Evolutionary conservation across 2,113 vertebrate species (phyloP).

Genomic region (Podarcis raffonei): DNA sequence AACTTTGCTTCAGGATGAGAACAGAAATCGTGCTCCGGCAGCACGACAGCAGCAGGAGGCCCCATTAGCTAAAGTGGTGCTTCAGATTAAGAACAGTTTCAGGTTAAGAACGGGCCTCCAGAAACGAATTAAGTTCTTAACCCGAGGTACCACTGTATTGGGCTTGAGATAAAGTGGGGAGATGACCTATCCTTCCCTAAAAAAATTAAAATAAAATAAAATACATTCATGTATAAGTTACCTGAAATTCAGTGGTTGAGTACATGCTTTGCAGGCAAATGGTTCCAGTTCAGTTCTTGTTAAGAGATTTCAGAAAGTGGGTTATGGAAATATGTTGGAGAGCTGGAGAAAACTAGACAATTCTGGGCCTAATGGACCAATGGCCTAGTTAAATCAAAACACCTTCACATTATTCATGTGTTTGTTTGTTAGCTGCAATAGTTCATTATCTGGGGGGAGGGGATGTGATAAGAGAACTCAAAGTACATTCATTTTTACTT

Average conservation of each 20-base stretch:
- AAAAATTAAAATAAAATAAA: too few species aligned
- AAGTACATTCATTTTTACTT: constrained; percentile 21
- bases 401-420: neutral
- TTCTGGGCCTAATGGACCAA: neutral
- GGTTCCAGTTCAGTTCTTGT: neutral
- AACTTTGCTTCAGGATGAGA: too few species aligned
- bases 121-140: too few species aligned
- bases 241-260: neutral
- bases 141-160: too few species aligned
- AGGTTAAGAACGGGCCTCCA: too few species aligned
- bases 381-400: neutral
- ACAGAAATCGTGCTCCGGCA: too few species aligned
- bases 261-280: neutral
- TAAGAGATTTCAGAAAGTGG: neutral
- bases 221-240: neutral
- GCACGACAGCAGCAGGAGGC: too few species aligned
- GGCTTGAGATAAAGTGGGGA: too few species aligned
- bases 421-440: neutral
- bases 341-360: neutral
- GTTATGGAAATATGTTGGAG: neutral
- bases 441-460: neutral
- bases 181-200: too few species aligned
- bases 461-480: constrained; percentile 4
- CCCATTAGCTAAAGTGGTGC: too few species aligned
- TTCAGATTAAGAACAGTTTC: too few species aligned